Percentiles rank a stretch among this genome's conserved stretches.
Evolutionary conservation across 2,888 invertebrate species (phyloP).

Genomic region (Diarsia dahlii): DNA sequence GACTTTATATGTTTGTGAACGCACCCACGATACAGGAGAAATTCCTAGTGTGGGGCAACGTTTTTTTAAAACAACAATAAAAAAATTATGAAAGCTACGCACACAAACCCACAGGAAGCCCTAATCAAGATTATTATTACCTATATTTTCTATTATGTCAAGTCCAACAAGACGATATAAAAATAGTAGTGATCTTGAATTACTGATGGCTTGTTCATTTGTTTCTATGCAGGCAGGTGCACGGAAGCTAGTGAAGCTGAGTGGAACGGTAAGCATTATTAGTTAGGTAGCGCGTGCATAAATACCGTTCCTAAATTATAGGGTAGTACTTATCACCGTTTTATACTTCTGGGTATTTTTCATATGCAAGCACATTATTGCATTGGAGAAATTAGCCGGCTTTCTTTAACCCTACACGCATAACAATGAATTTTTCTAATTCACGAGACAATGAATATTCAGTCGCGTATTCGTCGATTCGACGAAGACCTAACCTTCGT

Average conservation of each 20-base stretch:
- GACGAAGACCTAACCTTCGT: too few species aligned
- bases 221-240: constrained; percentile 24
- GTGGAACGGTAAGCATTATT: constrained; percentile 27
- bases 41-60: too few species aligned
- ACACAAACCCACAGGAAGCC: neutral
- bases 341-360: neutral
- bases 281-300: constrained; percentile 1
- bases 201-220: constrained; percentile 6
- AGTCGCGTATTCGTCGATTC: too few species aligned
- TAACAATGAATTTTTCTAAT: too few species aligned
- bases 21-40: too few species aligned
- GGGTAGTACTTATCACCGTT: constrained; percentile 12
- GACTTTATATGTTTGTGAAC: too few species aligned
- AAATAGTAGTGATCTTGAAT: constrained; percentile 3
- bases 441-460: too few species aligned
- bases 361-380: neutral
- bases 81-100: constrained; percentile 1
- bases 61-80: too few species aligned
- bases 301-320: constrained; percentile 10
- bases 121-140: constrained; percentile 11
- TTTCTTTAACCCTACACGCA: neutral
- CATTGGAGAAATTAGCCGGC: neutral
- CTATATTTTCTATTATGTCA: neutral
- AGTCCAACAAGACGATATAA: neutral
- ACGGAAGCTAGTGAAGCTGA: constrained; percentile 22